Conservation (phyloP, 1,140 invertebrate genomes). For the Heliconius melpomene region DNA sequence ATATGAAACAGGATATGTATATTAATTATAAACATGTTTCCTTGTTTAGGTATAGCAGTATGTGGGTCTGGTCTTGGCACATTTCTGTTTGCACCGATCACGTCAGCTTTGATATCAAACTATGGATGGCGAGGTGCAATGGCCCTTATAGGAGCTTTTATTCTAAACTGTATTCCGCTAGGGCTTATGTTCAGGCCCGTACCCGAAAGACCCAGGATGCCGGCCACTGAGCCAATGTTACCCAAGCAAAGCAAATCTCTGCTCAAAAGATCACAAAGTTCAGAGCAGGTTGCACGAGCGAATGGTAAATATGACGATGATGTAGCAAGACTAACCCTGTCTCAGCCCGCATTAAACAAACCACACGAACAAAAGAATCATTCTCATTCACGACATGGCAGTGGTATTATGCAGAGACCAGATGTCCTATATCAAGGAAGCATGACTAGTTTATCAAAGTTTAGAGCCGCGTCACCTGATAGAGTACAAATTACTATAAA, state of each 20-base stretch:
- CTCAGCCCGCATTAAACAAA: constrained; percentile 83
- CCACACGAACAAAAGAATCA: constrained; percentile 61
- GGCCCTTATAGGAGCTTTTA: constrained; percentile 89
- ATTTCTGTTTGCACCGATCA: constrained; percentile 90
- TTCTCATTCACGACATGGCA: constrained; percentile 76
- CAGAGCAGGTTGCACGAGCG: constrained; percentile 74
- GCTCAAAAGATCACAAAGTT: constrained; percentile 80
- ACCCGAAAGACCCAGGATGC: constrained; percentile 66
- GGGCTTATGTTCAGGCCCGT: constrained; percentile 90
- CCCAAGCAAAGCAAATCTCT: constrained; percentile 69
- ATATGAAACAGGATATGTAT: neutral
- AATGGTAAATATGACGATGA: constrained; percentile 76
- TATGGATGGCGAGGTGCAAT: constrained; percentile 89
- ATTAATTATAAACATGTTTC: neutral
- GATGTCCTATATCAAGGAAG: constrained; percentile 94
- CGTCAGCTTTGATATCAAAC: constrained; percentile 83
- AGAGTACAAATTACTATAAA: constrained; percentile 53
- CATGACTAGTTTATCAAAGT: constrained; percentile 80
- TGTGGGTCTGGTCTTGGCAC: constrained; percentile 96
- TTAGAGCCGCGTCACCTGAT: constrained; percentile 69
- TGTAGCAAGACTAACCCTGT: constrained; percentile 82
- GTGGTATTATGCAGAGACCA: constrained; percentile 90
- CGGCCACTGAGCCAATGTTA: constrained; percentile 70
- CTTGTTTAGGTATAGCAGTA: constrained; percentile 88
- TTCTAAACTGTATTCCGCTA: constrained; percentile 91